Conservation (phyloP, 2,888 invertebrate species). For the Gymnoscelis rufifasciata region DNA sequence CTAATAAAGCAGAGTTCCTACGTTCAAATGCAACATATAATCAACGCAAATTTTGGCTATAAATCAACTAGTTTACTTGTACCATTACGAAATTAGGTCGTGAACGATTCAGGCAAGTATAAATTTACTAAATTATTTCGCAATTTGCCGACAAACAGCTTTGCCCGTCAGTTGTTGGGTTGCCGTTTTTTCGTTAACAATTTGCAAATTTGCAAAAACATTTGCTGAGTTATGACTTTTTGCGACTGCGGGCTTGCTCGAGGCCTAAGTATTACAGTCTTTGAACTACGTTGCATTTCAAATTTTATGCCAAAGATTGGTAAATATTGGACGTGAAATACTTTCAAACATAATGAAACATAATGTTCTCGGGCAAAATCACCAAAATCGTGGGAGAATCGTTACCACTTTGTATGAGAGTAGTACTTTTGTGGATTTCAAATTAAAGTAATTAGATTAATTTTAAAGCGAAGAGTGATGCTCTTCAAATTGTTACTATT, state of each 20-base stretch:
- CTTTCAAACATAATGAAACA: no score
- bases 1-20: constrained; percentile 14
- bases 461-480: no score
- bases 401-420: no score
- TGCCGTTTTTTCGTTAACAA: constrained; percentile 20
- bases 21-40: constrained; percentile 25
- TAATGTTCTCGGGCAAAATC: no score
- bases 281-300: not conserved
- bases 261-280: no score
- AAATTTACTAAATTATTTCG: constrained; percentile 31
- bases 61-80: constrained; percentile 28
- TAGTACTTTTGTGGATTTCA: no score
- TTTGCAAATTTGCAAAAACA: constrained; percentile 14
- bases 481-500: no score
- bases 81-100: constrained; percentile 34
- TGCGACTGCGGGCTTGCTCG: not conserved
- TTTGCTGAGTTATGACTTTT: constrained; percentile 4
- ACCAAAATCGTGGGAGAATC: no score
- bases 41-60: constrained; percentile 26
- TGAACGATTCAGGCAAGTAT: constrained; percentile 28
- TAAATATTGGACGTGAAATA: no score
- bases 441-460: no score
- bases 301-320: not conserved
- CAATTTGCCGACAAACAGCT: constrained; percentile 25
- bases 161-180: constrained; percentile 8